Base-by-base conservation (phyloP, 2,113 vertebrate species). In the Eptesicus fuscus region DNA sequence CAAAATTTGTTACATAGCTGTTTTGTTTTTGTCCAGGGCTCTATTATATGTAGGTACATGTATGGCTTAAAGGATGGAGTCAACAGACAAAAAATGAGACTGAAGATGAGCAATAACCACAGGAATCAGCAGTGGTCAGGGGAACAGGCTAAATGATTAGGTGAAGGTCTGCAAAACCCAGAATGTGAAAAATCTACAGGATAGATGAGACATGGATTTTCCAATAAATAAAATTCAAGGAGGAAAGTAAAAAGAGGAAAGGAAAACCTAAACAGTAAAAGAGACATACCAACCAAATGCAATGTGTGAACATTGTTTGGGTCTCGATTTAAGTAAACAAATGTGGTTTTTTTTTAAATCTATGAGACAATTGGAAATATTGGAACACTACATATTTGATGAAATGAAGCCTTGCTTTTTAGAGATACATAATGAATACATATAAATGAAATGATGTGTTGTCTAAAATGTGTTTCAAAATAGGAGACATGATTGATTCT, bases 391-490 rank as follows among this genome's bases (percentile, higher is more conserved):
- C 35, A n/a, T 51, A 78, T 59, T 83, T 89, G 20, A 70, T 56
- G 35, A 95, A 87, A 69, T 67, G 28, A 83, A 83, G 7, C 23
- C 28, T 44, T 93, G 30, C 74, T 49, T 92, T 67, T 83, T 42
- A 53, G 53, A 93, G 77, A 40, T 32, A n/a, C 1, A 16, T 78
- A 30, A 13, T 63, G 32, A 78, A 79, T 79, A 80, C 49, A 28
- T 23, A 74, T 5, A 96, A 40, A 59, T 70, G 71, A 80, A 61
- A 69, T 86, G 53, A 85, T 67, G 40, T 4, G 11, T 42, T 92
- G 25, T 83, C 80, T 92, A 87, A 56, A 80, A 87, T 79, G 95
- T 94, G 70, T 35, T 69, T 92, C 35, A 83, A 78, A 83, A 87
- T 87, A 92, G 35, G 5, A 91, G 91, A 71, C 2, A 9, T 61